These are phyloP conservation scores for Lydus trimaculatus DNA, from an alignment of 2,888 invertebrate genomes.

Conservation along the genomic window DNA sequence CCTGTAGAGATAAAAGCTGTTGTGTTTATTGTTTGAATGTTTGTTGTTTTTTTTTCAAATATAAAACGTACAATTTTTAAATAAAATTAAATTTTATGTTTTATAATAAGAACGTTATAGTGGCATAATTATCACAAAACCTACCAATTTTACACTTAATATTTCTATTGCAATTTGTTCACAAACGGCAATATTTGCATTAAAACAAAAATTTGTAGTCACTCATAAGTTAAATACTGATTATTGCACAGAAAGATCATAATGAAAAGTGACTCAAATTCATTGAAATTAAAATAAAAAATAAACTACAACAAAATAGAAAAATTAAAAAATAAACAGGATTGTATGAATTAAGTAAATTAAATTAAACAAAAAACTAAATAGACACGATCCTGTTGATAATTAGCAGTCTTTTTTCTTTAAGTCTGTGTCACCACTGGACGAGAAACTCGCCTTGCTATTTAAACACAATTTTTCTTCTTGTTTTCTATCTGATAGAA, in stretches of 20 bases:
- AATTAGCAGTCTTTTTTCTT: constrained; percentile 1
- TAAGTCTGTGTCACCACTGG: too few relatives aligned
- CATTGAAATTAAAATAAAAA: not conserved
- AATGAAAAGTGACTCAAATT: not conserved
- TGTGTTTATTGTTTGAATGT: not conserved
- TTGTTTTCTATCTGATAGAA: too few relatives aligned
- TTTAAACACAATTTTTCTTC: too few relatives aligned
- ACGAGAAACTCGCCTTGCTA: too few relatives aligned
- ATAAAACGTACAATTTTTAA: not conserved
- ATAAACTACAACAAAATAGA: not conserved
- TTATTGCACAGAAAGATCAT: constrained; percentile 1
- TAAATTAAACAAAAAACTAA: too few relatives aligned
- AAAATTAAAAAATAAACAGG: not conserved
- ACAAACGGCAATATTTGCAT: too few relatives aligned
- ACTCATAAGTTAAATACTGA: not conserved
- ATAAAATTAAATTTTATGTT: not conserved
- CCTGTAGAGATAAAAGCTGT: not conserved
- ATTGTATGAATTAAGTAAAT: not conserved
- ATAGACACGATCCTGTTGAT: not conserved
- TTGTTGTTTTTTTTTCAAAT: not conserved
- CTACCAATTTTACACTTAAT: not conserved
- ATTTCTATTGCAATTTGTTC: too few relatives aligned
- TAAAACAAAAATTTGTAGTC: not conserved
- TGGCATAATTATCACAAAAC: not conserved
- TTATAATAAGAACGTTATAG: not conserved